phyloP scores from a whole-genome alignment of 2,113 vertebrate genomes.

The Hippocampus abdominalis region DNA sequence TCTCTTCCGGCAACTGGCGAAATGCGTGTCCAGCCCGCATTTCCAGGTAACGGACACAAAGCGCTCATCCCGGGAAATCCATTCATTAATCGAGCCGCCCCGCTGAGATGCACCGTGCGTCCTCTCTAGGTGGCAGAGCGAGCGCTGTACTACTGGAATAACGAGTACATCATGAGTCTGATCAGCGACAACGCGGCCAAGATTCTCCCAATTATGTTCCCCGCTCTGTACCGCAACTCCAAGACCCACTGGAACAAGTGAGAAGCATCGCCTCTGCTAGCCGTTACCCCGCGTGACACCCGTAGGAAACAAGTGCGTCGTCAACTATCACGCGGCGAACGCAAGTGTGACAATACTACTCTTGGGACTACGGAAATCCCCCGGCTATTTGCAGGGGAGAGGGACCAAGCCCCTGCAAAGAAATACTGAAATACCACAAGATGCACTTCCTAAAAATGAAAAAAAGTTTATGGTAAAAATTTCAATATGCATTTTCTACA shows the following conservation, averaged over 20 bases:
- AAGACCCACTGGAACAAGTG: slow-evolving; percentile 99
- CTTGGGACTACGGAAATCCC: background rate
- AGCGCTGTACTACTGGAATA: slow-evolving; percentile 94
- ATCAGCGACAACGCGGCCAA: slow-evolving; percentile 96
- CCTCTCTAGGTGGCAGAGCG: slow-evolving; percentile 85
- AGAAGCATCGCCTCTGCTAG: slow-evolving; percentile 37
- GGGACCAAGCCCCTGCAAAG: too few relatives aligned
- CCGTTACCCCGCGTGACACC: slow-evolving; percentile 6
- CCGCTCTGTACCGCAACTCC: slow-evolving; percentile 95
- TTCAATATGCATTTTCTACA: too few relatives aligned
- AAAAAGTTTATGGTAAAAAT: too few relatives aligned
- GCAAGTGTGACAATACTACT: background rate
- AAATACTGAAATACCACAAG: too few relatives aligned
- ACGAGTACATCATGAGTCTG: slow-evolving; percentile 97
- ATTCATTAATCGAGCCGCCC: background rate
- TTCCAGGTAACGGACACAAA: slow-evolving; percentile 78
- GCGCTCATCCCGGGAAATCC: background rate
- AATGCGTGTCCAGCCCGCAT: slow-evolving; percentile 97
- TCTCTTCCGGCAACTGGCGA: slow-evolving; percentile 93
- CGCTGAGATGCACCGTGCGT: background rate
- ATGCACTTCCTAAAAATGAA: too few relatives aligned
- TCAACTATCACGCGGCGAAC: slow-evolving; percentile 9
- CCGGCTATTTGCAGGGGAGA: too few relatives aligned
- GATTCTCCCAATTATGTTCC: slow-evolving; percentile 98
- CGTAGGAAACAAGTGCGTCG: background rate